These are phyloP conservation scores for Lepidurus packardi DNA, from an alignment of 1,140 invertebrate species.

Conservation along the genomic window DNA sequence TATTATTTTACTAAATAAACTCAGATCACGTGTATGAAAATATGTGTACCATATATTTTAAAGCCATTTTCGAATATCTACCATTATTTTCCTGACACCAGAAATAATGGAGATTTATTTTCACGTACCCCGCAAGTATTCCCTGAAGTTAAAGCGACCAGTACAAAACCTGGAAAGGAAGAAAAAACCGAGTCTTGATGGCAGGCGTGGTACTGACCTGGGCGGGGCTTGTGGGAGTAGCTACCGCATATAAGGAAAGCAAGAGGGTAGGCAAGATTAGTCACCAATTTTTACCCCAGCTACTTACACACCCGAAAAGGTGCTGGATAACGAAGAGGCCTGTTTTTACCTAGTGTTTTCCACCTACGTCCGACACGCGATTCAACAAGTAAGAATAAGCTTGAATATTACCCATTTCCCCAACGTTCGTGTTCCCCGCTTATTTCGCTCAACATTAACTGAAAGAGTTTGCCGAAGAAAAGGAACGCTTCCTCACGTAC, in stretches of 20 bases:
- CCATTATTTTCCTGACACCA: no score
- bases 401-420: no score
- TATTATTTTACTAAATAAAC: no score
- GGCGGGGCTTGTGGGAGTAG: background rate
- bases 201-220: constrained; percentile 6
- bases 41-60: no score
- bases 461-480: background rate
- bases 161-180: background rate
- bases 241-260: constrained; percentile 1
- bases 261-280: background rate
- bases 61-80: no score
- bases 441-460: no score
- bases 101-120: no score
- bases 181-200: background rate
- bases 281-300: background rate
- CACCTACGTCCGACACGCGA: background rate
- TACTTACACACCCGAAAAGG: background rate
- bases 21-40: no score
- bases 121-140: background rate
- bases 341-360: background rate
- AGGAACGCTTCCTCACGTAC: background rate
- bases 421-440: no score
- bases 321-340: background rate
- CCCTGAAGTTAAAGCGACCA: background rate
- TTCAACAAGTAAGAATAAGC: background rate